Base-by-base conservation (phyloP, 2,888 invertebrate species). In the Patella ulyssiponensis region DNA sequence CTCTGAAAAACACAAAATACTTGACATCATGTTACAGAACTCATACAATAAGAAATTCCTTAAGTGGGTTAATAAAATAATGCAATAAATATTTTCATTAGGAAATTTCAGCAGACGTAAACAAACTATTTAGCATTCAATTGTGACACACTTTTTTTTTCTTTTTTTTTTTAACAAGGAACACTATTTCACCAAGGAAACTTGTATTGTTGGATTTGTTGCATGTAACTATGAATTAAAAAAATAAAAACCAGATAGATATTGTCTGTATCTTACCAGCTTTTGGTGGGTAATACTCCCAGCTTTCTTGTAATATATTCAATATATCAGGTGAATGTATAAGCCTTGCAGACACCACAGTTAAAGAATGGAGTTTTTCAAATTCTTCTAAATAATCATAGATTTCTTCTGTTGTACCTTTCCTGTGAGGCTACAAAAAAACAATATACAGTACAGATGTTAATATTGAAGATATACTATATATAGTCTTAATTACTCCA, bases 301-400 rank as follows among this genome's bases (percentile, higher is more conserved):
- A 89, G 80, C 84, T 87, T 44, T 83, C 84, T 51, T 83, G 80
- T 23, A 89, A 81, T 23, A 86, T 83, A 58, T 75, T 77, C n/a
- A 83, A 77, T 51, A 87, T 77, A 69, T 87, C 87, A n/a, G 81
- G 79, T 56, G 80, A 82, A 52, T 81, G 83, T 15, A 82, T 71
- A 2, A 84, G 82, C 74, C 83, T 82, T 9, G 86, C 83, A 5
- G 80, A 79, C 14, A 88, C 81, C 3, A 81, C 81, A 9, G 89
- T 89, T 44, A 89, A 81, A 9, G 86, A 83, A 69, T 87, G 84
- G 14, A 89, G 80, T 54, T 85, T 79, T 71, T 88, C 86, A 51
- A 85, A 84, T 77, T 89, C 89, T 53, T 85, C 74, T 33, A 87
- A 83, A 82, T 87, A 88, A 76, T 88, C 88, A 71, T 87, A 87